Evolutionary conservation across 2,797 vertebrate species (phyloP).

Genomic region (Alauda arvensis): DNA sequence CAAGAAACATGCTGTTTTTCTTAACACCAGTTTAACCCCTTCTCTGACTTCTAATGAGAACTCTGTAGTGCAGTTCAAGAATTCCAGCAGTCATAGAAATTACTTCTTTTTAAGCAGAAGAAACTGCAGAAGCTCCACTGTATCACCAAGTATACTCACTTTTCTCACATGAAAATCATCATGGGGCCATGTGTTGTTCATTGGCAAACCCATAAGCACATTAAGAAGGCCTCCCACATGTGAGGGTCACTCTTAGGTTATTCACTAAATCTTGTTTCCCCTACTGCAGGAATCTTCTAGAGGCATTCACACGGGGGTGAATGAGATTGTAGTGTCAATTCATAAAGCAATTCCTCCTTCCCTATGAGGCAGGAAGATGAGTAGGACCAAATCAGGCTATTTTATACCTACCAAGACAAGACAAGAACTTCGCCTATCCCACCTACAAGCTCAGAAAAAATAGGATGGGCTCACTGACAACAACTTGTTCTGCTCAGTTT

Average conservation of each 20-base stretch:
- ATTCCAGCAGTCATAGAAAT: background rate
- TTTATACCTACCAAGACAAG: background rate
- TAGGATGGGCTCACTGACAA: background rate
- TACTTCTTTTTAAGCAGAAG: background rate
- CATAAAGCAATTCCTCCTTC: background rate
- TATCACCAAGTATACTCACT: background rate
- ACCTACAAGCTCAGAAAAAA: conserved; percentile 13
- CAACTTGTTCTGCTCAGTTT: background rate
- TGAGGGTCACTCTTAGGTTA: background rate
- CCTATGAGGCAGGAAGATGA: background rate
- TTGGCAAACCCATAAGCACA: background rate
- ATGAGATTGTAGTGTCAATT: background rate
- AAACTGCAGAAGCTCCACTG: background rate
- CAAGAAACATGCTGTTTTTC: background rate
- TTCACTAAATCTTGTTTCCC: background rate
- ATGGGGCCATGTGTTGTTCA: background rate
- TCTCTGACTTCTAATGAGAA: background rate
- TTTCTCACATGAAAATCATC: background rate
- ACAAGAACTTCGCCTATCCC: background rate
- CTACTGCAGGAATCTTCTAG: background rate
- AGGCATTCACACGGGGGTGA: background rate
- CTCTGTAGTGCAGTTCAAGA: background rate
- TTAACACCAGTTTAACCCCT: background rate
- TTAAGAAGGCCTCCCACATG: background rate
- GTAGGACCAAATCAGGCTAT: background rate